These are phyloP conservation scores for Apodemus speciosus DNA, from an alignment of 2,113 vertebrate species.

Conservation along the genomic window DNA sequence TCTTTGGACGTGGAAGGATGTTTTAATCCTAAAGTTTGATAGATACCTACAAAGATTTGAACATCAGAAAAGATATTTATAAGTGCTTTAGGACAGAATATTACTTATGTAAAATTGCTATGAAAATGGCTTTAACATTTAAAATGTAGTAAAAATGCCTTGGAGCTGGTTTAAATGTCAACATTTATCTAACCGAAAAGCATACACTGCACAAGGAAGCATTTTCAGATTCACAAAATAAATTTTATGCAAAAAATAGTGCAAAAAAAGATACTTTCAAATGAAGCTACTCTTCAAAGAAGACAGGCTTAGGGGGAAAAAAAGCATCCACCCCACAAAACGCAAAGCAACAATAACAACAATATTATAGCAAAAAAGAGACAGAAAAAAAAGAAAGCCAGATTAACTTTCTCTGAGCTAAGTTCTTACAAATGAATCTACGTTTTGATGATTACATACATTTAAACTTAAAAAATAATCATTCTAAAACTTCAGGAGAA, in stretches of 20 bases:
- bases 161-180: constrained; percentile 40
- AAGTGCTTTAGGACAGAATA: constrained; percentile 40
- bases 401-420: background rate
- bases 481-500: constrained; percentile 39
- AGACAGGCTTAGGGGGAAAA: background rate
- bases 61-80: constrained; percentile 38
- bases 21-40: constrained; percentile 78
- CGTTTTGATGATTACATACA: constrained; percentile 31
- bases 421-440: constrained; percentile 30
- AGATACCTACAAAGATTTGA: constrained; percentile 61
- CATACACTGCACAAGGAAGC: background rate
- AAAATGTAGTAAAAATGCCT: constrained; percentile 52
- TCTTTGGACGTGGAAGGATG: constrained; percentile 74
- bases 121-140: constrained; percentile 53
- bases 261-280: constrained; percentile 28
- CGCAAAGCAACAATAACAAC: background rate
- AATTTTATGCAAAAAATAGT: background rate
- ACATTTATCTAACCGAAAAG: background rate
- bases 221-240: constrained; percentile 53
- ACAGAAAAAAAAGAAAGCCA: background rate
- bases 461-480: constrained; percentile 26
- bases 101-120: constrained; percentile 43
- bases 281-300: background rate
- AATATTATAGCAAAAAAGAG: background rate
- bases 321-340: background rate